These are phyloP conservation scores for Canis aureus DNA, from an alignment of 2,113 vertebrate genomes.

Conservation along the genomic window DNA sequence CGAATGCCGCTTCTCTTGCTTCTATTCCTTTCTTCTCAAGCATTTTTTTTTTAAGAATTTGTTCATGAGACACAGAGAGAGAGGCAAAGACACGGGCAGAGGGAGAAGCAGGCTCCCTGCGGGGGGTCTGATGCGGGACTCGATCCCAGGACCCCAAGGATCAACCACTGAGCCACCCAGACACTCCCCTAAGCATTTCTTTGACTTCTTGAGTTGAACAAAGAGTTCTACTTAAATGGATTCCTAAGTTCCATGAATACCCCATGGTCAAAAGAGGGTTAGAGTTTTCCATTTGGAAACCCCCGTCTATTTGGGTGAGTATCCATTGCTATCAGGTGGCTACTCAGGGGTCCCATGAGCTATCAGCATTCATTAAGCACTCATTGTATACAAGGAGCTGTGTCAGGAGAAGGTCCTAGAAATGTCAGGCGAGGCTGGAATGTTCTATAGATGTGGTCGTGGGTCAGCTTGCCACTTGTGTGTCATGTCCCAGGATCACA, in stretches of 20 bases:
- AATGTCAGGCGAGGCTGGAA: not conserved
- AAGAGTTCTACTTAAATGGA: conserved; percentile 18
- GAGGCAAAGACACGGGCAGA: no score
- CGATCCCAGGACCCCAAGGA: no score
- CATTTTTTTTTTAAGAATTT: not conserved
- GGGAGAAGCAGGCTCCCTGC: no score
- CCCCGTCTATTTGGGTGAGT: not conserved
- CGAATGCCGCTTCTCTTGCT: not conserved
- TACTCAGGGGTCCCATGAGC: not conserved
- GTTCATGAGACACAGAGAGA: no score
- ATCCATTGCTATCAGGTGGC: not conserved
- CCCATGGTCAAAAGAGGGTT: not conserved
- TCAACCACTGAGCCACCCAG: no score
- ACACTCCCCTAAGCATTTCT: not conserved
- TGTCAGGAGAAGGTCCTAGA: not conserved
- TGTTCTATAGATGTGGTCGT: not conserved
- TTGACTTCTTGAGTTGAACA: conserved; percentile 41
- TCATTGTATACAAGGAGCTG: not conserved
- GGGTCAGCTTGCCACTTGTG: not conserved
- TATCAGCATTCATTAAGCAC: not conserved
- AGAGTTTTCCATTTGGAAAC: conserved; percentile 20
- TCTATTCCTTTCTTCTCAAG: not conserved
- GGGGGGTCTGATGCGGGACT: no score
- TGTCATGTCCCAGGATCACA: not conserved
- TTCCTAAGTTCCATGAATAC: not conserved